Evolutionary conservation across 2,113 vertebrate genomes (phyloP).

Genomic region (Argyrosomus japonicus): DNA sequence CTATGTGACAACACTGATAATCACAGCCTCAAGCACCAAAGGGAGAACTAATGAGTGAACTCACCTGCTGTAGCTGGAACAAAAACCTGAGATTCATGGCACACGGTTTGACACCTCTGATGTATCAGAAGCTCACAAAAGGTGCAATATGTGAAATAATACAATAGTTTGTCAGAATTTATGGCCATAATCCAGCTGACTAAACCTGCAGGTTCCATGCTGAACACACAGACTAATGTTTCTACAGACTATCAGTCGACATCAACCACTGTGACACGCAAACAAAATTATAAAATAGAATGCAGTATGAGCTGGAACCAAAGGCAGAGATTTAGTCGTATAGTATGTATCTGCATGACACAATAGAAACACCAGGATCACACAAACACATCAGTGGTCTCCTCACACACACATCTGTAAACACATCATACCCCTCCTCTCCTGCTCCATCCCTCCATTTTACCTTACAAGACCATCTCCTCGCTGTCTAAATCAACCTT

Average conservation of each 20-base stretch:
- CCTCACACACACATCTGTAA: too few species aligned
- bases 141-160: neutral
- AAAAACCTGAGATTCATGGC: neutral
- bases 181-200: too few species aligned
- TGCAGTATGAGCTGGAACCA: too few species aligned
- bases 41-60: neutral
- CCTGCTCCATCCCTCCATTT: too few species aligned
- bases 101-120: neutral
- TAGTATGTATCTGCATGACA: too few species aligned
- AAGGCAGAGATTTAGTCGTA: neutral
- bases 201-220: neutral
- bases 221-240: neutral
- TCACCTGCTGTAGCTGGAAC: neutral
- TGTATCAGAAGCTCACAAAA: neutral
- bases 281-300: neutral
- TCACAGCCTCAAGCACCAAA: neutral
- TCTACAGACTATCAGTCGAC: too few species aligned
- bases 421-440: too few species aligned
- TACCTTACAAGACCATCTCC: too few species aligned
- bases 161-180: too few species aligned
- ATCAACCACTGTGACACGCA: neutral
- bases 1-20: too few species aligned
- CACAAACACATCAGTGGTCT: too few species aligned
- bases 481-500: neutral
- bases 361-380: too few species aligned